These are phyloP conservation scores for Ptychadena robeensis DNA, from an alignment of 2,797 vertebrate genomes.

Conservation along the genomic window DNA sequence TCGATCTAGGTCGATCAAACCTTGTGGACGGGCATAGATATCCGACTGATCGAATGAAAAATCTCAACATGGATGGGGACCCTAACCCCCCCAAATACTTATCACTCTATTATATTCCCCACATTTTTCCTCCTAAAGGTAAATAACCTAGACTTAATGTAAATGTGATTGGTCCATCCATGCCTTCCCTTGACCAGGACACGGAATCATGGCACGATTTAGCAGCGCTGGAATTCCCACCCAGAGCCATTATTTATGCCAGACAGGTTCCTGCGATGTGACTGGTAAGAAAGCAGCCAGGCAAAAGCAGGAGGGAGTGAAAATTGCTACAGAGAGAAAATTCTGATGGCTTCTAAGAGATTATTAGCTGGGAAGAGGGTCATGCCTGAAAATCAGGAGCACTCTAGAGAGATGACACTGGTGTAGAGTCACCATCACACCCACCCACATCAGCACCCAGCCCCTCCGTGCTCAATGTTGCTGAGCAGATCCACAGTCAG, in stretches of 20 bases:
- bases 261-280: constrained; percentile 37
- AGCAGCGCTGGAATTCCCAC: neutral
- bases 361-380: constrained; percentile 54
- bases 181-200: neutral
- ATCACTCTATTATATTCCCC: too few species aligned
- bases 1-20: too few species aligned
- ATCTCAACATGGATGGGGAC: too few species aligned
- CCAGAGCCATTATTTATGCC: constrained; percentile 38
- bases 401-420: constrained; percentile 40
- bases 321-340: constrained; percentile 5
- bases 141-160: neutral
- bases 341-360: constrained; percentile 48
- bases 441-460: constrained; percentile 42
- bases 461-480: constrained; percentile 8
- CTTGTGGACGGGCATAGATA: too few species aligned
- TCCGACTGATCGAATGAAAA: too few species aligned
- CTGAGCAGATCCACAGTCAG: constrained; percentile 20
- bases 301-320: neutral
- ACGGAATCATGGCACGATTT: constrained; percentile 20
- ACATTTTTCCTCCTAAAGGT: neutral
- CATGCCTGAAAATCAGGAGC: constrained; percentile 46
- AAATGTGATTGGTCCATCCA: too few species aligned
- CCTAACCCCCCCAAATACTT: too few species aligned
- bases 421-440: constrained; percentile 47
- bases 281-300: constrained; percentile 41